A percentile compares a stretch with the other conserved stretches of the same genome.
phyloP scores from a whole-genome alignment of 1,140 invertebrate genomes.

The Pseudomyrmex sp. region DNA sequence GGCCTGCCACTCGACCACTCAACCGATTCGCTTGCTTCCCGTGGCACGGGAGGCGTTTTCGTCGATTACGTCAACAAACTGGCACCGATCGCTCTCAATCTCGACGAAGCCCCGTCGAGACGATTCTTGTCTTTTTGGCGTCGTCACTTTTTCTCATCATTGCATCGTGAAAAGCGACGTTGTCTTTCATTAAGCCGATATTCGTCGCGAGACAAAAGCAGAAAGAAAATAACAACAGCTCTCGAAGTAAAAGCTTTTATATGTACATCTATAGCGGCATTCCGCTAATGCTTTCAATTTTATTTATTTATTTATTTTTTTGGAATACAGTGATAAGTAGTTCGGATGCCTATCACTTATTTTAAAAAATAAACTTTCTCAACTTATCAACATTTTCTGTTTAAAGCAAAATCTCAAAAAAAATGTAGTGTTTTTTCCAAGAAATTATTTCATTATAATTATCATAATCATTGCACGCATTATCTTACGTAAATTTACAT shows the following conservation, averaged over 20 bases:
- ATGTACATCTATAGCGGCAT: not conserved
- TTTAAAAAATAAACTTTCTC: no score
- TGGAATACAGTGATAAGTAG: no score
- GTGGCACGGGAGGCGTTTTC: conserved; percentile 68
- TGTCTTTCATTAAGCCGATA: conserved; percentile 47
- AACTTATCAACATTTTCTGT: no score
- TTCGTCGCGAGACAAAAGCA: not conserved
- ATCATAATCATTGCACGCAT: no score
- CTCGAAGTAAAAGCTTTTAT: conserved; percentile 12
- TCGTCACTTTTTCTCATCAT: conserved; percentile 53
- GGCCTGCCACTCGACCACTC: conserved; percentile 74
- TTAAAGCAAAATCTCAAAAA: no score
- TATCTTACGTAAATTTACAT: no score
- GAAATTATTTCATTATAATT: no score
- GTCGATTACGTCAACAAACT: conserved; percentile 76
- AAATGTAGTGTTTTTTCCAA: no score
- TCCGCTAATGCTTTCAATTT: not conserved
- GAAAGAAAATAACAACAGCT: conserved; percentile 35
- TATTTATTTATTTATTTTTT: no score
- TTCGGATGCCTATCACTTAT: no score
- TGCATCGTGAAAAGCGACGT: conserved; percentile 48
- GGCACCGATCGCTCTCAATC: conserved; percentile 65
- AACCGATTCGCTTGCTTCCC: conserved; percentile 67
- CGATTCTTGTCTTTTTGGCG: conserved; percentile 14
- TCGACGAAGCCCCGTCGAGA: conserved; percentile 40